Evolutionary conservation across 1,140 invertebrate genomes (phyloP).

Genomic region (Bactericera cockerelli): DNA sequence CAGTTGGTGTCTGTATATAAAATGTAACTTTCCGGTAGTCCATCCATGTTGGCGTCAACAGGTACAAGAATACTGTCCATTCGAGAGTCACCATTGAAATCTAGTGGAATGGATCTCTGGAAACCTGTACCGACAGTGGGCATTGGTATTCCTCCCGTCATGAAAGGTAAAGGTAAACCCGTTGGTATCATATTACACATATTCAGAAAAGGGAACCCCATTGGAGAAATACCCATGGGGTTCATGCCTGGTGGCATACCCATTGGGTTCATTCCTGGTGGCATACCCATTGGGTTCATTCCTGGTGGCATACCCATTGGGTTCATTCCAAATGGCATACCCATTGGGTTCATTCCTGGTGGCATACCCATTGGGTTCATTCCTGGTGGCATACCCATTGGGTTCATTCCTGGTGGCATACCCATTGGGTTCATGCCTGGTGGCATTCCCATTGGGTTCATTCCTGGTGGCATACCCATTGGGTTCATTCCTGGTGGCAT

Average conservation of each 20-base stretch:
- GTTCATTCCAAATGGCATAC: neutral
- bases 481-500: neutral
- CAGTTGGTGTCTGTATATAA: neutral
- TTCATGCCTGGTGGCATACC: neutral
- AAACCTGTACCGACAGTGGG: neutral
- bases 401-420: conserved; percentile 3
- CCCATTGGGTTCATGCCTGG: neutral
- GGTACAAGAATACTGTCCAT: neutral
- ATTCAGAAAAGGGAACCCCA: neutral
- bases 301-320: neutral
- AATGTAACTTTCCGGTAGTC: neutral
- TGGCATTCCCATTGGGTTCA: neutral
- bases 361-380: neutral
- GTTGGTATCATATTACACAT: neutral
- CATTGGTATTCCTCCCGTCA: neutral
- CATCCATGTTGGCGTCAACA: neutral
- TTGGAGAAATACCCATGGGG: conserved; percentile 6
- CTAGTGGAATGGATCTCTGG: neutral
- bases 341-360: neutral
- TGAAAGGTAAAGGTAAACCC: neutral
- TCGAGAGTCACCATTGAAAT: neutral
- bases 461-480: conserved; percentile 2
- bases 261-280: neutral
- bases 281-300: neutral
- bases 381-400: conserved; percentile 2